Evolutionary conservation across 2,113 vertebrate genomes (phyloP).

Genomic region (Echinops telfairi): DNA sequence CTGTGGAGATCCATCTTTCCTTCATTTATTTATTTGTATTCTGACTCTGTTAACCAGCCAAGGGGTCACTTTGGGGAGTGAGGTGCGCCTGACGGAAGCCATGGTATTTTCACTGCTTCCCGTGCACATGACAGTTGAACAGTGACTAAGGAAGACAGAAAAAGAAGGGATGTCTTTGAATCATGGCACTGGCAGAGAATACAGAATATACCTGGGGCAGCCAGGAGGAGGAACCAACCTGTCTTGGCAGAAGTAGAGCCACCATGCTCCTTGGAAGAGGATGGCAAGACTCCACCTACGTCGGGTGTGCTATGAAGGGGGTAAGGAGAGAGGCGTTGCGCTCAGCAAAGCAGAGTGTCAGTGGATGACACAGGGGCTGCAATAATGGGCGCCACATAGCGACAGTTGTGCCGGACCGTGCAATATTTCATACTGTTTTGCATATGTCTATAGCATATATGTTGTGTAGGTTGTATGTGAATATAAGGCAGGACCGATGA

Average conservation of each 20-base stretch:
- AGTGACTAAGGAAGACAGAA: background rate
- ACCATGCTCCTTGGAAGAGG: background rate
- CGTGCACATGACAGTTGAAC: too few species aligned
- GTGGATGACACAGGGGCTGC: too few species aligned
- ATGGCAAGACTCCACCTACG: background rate
- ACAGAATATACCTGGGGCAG: background rate
- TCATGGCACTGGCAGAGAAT: background rate
- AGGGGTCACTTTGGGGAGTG: too few species aligned
- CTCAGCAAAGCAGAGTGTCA: background rate
- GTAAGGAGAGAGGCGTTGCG: background rate
- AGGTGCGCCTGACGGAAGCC: too few species aligned
- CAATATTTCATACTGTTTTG: background rate
- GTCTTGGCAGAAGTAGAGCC: background rate
- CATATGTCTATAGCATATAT: too few species aligned
- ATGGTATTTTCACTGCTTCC: background rate
- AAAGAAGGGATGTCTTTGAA: too few species aligned
- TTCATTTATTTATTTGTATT: background rate
- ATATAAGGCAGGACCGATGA: too few species aligned
- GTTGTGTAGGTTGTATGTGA: too few species aligned
- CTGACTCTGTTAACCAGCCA: background rate
- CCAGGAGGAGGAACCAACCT: background rate
- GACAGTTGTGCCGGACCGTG: background rate
- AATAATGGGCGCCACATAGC: too few species aligned
- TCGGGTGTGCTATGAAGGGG: too few species aligned
- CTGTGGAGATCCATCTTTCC: background rate